Evolutionary conservation across 2,113 vertebrate genomes (phyloP), one percentile per base, ranked within the genome.

Genomic region (Corythornis cristatus): DNA sequence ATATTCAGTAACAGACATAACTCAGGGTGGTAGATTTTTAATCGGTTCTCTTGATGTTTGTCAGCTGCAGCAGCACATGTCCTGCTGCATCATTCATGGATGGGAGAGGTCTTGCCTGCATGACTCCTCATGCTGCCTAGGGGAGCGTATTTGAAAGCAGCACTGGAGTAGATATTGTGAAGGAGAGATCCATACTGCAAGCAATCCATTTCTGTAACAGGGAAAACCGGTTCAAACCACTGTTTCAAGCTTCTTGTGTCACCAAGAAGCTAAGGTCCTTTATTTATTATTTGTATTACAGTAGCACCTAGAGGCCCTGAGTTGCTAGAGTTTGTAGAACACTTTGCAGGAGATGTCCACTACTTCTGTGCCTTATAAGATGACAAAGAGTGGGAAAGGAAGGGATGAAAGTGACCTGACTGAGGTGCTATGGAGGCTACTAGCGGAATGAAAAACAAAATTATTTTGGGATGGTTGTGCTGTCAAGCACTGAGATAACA

Each of bases 221-320:
- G 16, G 6, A 21, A 88, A 65, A 42, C 2, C 25, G 17, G 12
- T 60, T 65, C 10, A 67, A 15, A 33, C 67, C n/a, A 1, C 25
- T 51, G 19, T 45, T 66, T 83, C 28, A 33, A 72, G 60, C 4
- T 71, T 45, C 11, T 81, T 81, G 19, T 79, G 60, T 68, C 79
- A 45, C 29, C 64, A 67, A 64, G 46, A 21, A 85, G 26, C 50
- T 80, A 8, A 1, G 35, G 57, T 75, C 58, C 33, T 89, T 78
- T 84, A 70, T 92, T 90, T 91, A 85, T 93, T 93, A 61, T 92
- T 82, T 94, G 92, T 89, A 76, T 92, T 85, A 66, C 74, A 85
- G 89, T 90, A 92, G 81, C 67, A 95, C 67, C 81, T 93, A 92
- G 90, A 95, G 88, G 90, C 65, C 83, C 88, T 66, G 45, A 4